phyloP scores from a whole-genome alignment of 1,140 invertebrate species.

The Sminthurinus signatus region DNA sequence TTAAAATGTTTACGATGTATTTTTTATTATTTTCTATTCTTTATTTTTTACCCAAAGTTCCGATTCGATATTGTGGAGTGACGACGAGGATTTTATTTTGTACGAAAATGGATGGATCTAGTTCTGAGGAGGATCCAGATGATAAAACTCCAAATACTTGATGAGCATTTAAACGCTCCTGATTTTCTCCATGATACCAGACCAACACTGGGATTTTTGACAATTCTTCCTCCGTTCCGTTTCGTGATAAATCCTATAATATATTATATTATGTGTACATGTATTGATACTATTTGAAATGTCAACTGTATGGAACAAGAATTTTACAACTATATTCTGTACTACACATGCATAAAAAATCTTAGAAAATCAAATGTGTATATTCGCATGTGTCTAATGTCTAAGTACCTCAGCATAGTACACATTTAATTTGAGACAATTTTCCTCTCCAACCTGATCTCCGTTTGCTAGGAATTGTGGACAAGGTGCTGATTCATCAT shows the following conservation, averaged over 20 bases:
- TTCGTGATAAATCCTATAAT: neutral
- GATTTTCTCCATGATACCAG: slow-evolving; percentile 91
- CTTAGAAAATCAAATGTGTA: neutral
- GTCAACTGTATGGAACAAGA: neutral
- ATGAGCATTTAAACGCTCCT: slow-evolving; percentile 62
- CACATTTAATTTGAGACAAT: slow-evolving; percentile 54
- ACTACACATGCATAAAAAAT: neutral
- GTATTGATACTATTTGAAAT: neutral
- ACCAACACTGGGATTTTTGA: slow-evolving; percentile 66
- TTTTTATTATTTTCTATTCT: too few species aligned
- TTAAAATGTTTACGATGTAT: too few species aligned
- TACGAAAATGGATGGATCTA: slow-evolving; percentile 22
- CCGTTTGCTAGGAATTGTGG: slow-evolving; percentile 24
- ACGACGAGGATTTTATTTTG: slow-evolving; percentile 87
- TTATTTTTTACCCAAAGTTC: slow-evolving; percentile 69
- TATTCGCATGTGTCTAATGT: neutral
- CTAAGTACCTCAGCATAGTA: slow-evolving; percentile 45
- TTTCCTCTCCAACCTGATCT: slow-evolving; percentile 48
- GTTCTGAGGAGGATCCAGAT: slow-evolving; percentile 47
- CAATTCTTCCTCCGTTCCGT: neutral
- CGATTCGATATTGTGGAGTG: slow-evolving; percentile 92
- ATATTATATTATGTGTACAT: neutral
- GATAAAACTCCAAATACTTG: slow-evolving; percentile 91
- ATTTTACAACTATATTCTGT: neutral
- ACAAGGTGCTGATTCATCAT: slow-evolving; percentile 17